A percentile compares a stretch with the other conserved stretches of the same genome.
Evolutionary conservation across 2,797 vertebrate species (phyloP).

Genomic region (Rhinatrema bivittatum): DNA sequence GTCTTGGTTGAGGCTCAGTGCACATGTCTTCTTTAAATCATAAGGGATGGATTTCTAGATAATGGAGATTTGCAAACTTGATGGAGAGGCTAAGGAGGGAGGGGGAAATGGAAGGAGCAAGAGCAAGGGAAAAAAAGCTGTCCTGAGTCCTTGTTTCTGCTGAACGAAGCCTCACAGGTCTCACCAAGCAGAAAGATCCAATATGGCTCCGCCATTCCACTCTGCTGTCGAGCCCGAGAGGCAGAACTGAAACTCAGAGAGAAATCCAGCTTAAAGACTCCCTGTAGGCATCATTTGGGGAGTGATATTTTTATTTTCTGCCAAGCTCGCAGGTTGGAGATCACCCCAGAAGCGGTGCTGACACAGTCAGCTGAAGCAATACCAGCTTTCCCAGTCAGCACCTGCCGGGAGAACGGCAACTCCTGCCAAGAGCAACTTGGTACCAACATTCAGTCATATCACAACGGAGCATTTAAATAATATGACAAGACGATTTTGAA

Average conservation of each 20-base stretch:
- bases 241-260: conserved; percentile 43
- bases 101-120: neutral
- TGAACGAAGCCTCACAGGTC: conserved; percentile 49
- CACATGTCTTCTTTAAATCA: conserved; percentile 13
- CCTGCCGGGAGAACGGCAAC: conserved; percentile 68
- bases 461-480: conserved; percentile 63
- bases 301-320: conserved; percentile 43
- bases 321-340: conserved; percentile 65
- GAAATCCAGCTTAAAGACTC: conserved; percentile 55
- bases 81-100: conserved; percentile 6
- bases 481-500: conserved; percentile 60
- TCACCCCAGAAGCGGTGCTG: conserved; percentile 61
- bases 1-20: no score
- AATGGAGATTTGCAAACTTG: conserved; percentile 11
- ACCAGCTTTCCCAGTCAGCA: conserved; percentile 70
- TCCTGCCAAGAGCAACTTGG: conserved; percentile 64
- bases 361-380: conserved; percentile 65
- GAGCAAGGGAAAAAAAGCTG: neutral
- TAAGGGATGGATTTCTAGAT: conserved; percentile 20
- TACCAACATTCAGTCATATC: conserved; percentile 76
- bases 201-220: conserved; percentile 51
- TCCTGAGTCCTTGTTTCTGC: conserved; percentile 37
- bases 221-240: conserved; percentile 47
- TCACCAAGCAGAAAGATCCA: conserved; percentile 59
- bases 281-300: conserved; percentile 55